Evolutionary conservation across 1,140 invertebrate genomes (phyloP).

Genomic region (Stenopsyche tienmushanensis): DNA sequence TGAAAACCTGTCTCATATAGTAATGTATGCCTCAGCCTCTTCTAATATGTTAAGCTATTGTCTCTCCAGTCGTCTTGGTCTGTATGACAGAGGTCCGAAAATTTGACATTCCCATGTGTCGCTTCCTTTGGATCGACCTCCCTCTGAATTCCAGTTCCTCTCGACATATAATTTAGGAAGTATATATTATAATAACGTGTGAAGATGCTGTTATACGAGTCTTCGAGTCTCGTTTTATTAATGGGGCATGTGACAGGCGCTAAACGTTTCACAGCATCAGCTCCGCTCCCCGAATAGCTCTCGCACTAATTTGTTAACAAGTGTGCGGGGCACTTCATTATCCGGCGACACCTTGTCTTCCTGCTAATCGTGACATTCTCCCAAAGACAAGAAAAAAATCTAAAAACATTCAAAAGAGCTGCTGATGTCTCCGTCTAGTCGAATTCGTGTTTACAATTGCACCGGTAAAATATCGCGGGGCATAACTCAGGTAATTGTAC

Average conservation of each 20-base stretch:
- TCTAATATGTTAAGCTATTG: too few relatives aligned
- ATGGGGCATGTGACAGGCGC: conserved; percentile 40
- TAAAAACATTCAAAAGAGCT: conserved; percentile 1
- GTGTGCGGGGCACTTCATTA: conserved; percentile 52
- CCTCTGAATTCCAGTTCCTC: too few relatives aligned
- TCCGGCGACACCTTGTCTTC: conserved; percentile 32
- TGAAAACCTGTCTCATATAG: too few relatives aligned
- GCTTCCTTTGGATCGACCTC: too few relatives aligned
- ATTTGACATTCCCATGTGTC: too few relatives aligned
- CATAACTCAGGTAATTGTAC: too few relatives aligned
- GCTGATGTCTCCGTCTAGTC: neutral
- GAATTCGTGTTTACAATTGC: neutral
- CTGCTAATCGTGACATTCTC: conserved; percentile 8
- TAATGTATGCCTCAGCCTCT: too few relatives aligned
- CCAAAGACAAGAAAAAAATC: neutral
- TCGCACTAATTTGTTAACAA: conserved; percentile 53
- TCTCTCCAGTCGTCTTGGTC: too few relatives aligned
- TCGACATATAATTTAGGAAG: too few relatives aligned
- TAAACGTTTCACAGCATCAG: conserved; percentile 40
- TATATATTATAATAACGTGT: too few relatives aligned
- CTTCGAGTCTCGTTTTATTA: conserved; percentile 36
- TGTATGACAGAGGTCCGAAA: too few relatives aligned
- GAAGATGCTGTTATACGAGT: neutral
- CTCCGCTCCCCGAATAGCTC: conserved; percentile 40
- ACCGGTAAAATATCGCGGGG: too few relatives aligned